Evolutionary conservation across 1,140 invertebrate species (phyloP), one percentile per base, ranked within the genome.

Genomic region (Heliconius hermathena): DNA sequence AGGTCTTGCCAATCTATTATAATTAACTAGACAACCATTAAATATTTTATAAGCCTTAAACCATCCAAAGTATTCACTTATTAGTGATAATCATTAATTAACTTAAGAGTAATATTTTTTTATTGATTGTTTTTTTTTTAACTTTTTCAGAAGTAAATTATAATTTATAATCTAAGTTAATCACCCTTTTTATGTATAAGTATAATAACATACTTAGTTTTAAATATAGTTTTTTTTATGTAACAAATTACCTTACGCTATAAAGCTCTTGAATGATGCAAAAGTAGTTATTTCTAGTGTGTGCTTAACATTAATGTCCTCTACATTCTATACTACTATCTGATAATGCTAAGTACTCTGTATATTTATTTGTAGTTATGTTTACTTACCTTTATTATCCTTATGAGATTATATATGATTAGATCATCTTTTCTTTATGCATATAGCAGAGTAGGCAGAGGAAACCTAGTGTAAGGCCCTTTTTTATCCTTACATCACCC

Each of bases 1-100:
- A 79, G 77, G 77, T 22, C 77, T 38, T 74, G 26, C 11, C 33
- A 60, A 46, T 33, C 38, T 60, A 46, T 72, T 26, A 73, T 13
- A 46, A 60, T 66, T 29, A 66, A 29, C 22, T 66, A 13, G 60
- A 66, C 60, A 66, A 29, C 22, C 60, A n/a, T 66, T 4, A 66
- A 66, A 66, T 66, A 66, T 13, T 29, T 26, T 26, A 22, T 66
- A 13, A 66, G n/a, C 1, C 11, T 29, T 26, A 29, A 26, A 26
- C 60, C 6, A 22, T 57, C 20, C 0, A 22, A 57, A 57, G 9
- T 22, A 8, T 52, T 20, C 49, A 57, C 8, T 22, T 22, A 57
- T 9, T 9, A 57, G 20, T n/a, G 54, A n/a, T 9, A 20, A 57
- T 57, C n/a, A n/a, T 20, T 22, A 22, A 22, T 57, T 0, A 57